Evolutionary conservation across 2,113 vertebrate species (phyloP), one percentile per base, ranked within the genome.

Genomic region (Oxygymnocypris stewartii): DNA sequence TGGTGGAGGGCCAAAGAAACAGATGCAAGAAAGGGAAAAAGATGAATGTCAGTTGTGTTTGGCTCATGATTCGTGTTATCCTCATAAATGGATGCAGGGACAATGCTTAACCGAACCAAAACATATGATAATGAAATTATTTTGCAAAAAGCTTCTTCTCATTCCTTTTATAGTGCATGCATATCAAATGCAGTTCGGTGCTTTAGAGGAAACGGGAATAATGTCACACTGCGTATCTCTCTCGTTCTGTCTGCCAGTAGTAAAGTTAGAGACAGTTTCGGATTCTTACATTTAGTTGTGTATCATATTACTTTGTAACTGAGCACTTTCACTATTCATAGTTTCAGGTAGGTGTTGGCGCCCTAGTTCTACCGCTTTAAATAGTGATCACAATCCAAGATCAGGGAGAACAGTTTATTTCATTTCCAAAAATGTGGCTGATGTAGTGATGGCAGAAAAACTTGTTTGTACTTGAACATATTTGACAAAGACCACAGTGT

Each of bases 1-100:
- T 89, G 87, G 85, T 85, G 25, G 35, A 51, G 47, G 69, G 88
- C 89, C 91, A 59, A 67, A 85, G 67, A 31, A 59, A 49, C 80
- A 86, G 85, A 86, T 54, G 73, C 73, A 73, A 86, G 69, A 79
- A 28, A 57, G 25, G 20, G 67, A 51, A 28, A 51, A 51, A 81
- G 65, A 84, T 61, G n/a, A 59, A 44, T 77, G 83, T 87, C 51
- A 81, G 86, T 86, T 86, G 65, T 84, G 42, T 73, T 87, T 87
- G 87, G 84, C 87, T n/a, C 16, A 28, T 65, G 74, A 16, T 67
- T 75, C 51, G 76, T 86, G 85, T 82, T 81, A 82, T 86, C 73
- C 82, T 87, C 25, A 83, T 44, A 47, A 87, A 79, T 28, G 10
- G 59, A 76, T 76, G 79, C 78, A 49, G 28, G 51, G 28, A 84